Conservation (phyloP, 2,888 invertebrate species). For the Vanessa cardui region DNA sequence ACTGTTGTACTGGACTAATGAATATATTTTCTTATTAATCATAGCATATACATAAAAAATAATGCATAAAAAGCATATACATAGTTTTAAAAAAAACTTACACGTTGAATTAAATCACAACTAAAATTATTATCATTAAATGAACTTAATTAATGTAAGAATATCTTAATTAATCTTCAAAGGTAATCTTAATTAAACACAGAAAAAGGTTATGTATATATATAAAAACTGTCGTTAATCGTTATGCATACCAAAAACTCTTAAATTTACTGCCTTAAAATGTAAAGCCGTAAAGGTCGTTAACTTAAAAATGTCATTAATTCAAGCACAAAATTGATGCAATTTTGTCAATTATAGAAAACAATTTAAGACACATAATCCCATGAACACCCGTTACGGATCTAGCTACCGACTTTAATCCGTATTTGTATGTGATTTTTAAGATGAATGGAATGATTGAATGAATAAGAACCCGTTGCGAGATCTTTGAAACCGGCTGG, state of each 20-base stretch:
- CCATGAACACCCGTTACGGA: not conserved
- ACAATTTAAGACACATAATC: slow-evolving; percentile 12
- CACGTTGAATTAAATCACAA: too few relatives aligned
- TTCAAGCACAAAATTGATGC: not conserved
- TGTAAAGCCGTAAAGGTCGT: not conserved
- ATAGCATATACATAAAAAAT: too few relatives aligned
- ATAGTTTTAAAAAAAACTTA: too few relatives aligned
- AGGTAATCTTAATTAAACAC: too few relatives aligned
- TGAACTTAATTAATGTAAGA: too few relatives aligned
- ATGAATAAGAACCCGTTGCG: slow-evolving; percentile 44
- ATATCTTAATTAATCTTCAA: too few relatives aligned
- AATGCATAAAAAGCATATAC: too few relatives aligned
- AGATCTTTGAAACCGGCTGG: slow-evolving; percentile 21
- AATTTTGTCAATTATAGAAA: not conserved
- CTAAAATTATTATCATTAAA: too few relatives aligned
- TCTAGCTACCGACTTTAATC: slow-evolving; percentile 16
- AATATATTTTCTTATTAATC: too few relatives aligned
- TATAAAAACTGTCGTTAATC: not conserved
- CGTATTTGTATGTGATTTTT: slow-evolving; percentile 20
- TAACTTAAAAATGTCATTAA: not conserved
- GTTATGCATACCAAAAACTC: not conserved
- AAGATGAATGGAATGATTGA: slow-evolving; percentile 35
- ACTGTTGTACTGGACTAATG: too few relatives aligned
- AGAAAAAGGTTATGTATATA: not conserved
- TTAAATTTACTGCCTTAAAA: not conserved